Conservation (phyloP, 35 echinoderm and acorn worm species). For the Ptychodera flava region DNA sequence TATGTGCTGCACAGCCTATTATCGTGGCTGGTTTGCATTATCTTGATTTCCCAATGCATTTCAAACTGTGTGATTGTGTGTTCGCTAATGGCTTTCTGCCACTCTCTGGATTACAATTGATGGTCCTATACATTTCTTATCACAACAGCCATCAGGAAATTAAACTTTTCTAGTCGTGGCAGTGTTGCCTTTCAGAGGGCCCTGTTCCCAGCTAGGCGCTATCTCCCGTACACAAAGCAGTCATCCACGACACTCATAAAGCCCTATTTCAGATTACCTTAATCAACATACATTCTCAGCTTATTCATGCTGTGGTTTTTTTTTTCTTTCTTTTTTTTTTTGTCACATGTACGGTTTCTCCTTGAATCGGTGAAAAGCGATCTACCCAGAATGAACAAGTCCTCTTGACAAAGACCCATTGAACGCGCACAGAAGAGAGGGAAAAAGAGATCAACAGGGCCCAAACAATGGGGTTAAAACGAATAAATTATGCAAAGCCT, state of each 20-base stretch:
- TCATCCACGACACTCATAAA: background rate
- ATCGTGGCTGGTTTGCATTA: background rate
- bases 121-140: background rate
- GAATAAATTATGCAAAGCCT: slow-evolving; percentile 1
- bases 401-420: background rate
- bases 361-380: background rate
- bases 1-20: background rate
- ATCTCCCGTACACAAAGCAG: background rate
- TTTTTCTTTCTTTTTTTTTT: too few species aligned
- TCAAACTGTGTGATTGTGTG: background rate
- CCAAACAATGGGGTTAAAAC: background rate
- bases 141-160: background rate
- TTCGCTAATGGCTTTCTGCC: background rate
- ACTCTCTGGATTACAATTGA: background rate
- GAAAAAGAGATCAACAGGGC: background rate
- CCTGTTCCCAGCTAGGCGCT: background rate
- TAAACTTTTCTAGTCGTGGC: background rate
- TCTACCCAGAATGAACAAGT: background rate
- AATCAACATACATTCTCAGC: background rate
- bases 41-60: too few species aligned
- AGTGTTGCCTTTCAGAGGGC: background rate
- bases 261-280: background rate
- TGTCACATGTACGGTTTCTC: too few species aligned
- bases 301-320: background rate
- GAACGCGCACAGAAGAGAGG: background rate